Conservation (phyloP, 2,797 vertebrate species). For the Coendou prehensilis region DNA sequence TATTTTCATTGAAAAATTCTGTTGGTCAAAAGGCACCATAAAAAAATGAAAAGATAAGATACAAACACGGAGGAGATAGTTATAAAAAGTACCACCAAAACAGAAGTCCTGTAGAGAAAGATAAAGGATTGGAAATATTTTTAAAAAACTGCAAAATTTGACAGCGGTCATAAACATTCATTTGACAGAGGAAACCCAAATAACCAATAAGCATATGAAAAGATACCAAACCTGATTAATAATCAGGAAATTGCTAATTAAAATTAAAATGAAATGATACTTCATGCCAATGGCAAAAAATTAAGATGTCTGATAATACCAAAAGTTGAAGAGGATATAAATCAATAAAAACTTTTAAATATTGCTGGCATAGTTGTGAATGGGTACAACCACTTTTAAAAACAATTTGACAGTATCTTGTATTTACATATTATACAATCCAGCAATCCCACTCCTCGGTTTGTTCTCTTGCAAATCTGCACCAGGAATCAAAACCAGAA, state of each 20-base stretch:
- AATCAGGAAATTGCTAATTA: neutral
- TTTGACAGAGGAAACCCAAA: neutral
- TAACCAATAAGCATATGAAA: neutral
- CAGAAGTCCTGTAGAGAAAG: neutral
- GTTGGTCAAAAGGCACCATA: neutral
- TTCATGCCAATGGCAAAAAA: neutral
- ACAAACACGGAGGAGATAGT: neutral
- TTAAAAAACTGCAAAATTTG: slow-evolving; percentile 8
- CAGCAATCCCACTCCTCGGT: neutral
- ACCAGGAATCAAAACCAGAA: slow-evolving; percentile 29
- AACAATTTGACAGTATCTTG: slow-evolving; percentile 22
- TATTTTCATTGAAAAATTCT: neutral
- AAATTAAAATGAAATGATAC: neutral
- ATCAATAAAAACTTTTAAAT: neutral
- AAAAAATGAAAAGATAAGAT: slow-evolving; percentile 36
- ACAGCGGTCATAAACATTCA: neutral
- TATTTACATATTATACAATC: neutral
- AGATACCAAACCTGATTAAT: neutral
- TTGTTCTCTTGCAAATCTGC: slow-evolving; percentile 1
- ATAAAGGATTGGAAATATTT: neutral
- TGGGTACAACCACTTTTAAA: neutral
- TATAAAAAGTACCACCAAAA: slow-evolving; percentile 20
- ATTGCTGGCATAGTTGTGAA: neutral
- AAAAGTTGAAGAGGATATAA: neutral
- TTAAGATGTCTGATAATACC: neutral